Evolutionary conservation across 2,888 invertebrate species (phyloP), one percentile per base, ranked within the genome.

Genomic region (Reticulitermes lucifugus): DNA sequence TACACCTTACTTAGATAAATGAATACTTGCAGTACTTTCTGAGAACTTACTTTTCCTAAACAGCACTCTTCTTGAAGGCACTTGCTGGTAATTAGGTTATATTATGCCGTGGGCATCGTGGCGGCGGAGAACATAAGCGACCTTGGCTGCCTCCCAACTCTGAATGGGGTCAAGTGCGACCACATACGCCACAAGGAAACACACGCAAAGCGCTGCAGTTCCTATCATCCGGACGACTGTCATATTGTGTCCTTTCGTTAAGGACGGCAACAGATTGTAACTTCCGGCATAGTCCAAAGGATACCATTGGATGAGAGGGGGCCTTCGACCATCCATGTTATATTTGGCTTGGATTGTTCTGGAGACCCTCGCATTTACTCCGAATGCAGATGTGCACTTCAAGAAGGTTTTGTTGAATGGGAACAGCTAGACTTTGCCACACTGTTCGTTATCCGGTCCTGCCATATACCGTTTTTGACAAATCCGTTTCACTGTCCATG

Each of bases 151-250:
- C 60, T 80, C 80, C 80, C 80, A 80, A 80, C 35, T 46, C 60
- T 59, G 55, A 80, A 80, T 60, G 80, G 35, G 80, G 80, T 80
- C 80, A 80, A 80, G 80, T 80, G 80, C 59, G 60, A 60, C 80
- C 10, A 14, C 80, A 80, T 80, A 35, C 35, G 35, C 35, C 41
- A 80, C 59, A 22, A 80, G 80, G 80, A 80, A 80, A 18, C 55
- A 18, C 55, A 18, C 55, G 14, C 55, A 14, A 21, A 55, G 80
- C 80, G 22, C 46, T 21, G 60, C 41, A 80, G 41, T 59, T 60
- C 60, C 79, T 73, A 18, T 41, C 35, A 14, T 73, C 41, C 25
- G 29, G 41, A 73, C 3, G 35, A 21, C 55, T 55, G 4, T 18
- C 55, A 55, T 4, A 18, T 2, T 70, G 25, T 25, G 73, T 73